Evolutionary conservation across 2,888 invertebrate species (phyloP).

Genomic region (Xanthostigma xanthostigma): DNA sequence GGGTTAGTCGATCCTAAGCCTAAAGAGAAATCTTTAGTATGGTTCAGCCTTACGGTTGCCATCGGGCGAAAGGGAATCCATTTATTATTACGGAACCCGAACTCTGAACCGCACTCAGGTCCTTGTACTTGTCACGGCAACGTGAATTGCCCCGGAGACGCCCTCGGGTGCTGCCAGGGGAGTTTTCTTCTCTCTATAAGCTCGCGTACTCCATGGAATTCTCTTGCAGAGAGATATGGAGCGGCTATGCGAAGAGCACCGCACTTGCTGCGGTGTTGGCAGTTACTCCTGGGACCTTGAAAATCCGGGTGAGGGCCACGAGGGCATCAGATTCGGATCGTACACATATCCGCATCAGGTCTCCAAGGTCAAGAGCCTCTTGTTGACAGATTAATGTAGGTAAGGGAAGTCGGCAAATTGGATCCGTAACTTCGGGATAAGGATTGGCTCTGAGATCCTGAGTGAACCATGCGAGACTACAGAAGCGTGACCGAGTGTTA

Average conservation of each 20-base stretch:
- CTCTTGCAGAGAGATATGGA: conserved; percentile 30
- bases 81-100: too few species aligned
- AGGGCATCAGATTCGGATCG: conserved; percentile 27
- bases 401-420: too few species aligned
- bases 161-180: conserved; percentile 36
- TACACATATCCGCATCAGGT: conserved; percentile 64
- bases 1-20: conserved; percentile 40
- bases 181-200: conserved; percentile 36
- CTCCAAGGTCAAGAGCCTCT: conserved; percentile 55
- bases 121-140: conserved; percentile 31
- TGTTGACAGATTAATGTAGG: conserved; percentile 51
- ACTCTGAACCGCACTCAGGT: too few species aligned
- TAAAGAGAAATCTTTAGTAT: conserved; percentile 36
- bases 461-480: conserved; percentile 8
- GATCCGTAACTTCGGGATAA: too few species aligned
- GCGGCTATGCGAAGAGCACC: conserved; percentile 31
- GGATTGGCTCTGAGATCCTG: conserved; percentile 53
- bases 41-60: too few species aligned
- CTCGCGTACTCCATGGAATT: conserved; percentile 35
- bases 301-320: too few species aligned
- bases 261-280: conserved; percentile 32
- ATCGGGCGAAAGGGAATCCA: conserved; percentile 15
- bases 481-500: conserved; percentile 7
- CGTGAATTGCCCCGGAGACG: conserved; percentile 39
- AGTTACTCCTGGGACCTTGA: conserved; percentile 30